Base-by-base conservation (phyloP, 2,113 vertebrate genomes). In the Pygoscelis antarcticus region DNA sequence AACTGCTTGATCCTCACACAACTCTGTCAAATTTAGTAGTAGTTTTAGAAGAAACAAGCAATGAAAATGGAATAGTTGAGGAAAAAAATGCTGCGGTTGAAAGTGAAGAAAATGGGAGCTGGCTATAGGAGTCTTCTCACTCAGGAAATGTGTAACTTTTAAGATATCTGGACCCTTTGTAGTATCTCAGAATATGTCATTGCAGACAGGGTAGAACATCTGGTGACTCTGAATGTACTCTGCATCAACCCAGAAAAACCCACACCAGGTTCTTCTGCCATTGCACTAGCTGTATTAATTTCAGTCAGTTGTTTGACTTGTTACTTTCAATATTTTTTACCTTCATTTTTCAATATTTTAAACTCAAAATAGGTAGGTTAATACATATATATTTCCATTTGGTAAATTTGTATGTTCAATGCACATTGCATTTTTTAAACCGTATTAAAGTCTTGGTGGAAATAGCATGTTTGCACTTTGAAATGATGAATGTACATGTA, bases 1-100 rank as follows among this genome's bases (percentile, higher is more conserved):
- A 95, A 93, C 94, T 99, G 84, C 93, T 99, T 72, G 98, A 99
- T 90, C 98, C 98, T 40, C 98, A 96, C 34, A 97, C 97, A 90
- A 99, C 98, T 61, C 72, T 99, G 52, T 96, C 95, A 57, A 98
- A 78, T 82, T 94, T 99, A 85, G 96, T 96, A 47, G 87, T 72
- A 29, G 15, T 97, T 80, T 87, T 99, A 38, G 94, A 95, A 70
- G 98, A 97, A 95, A 83, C 36, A 60, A 76, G 51, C 16, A 32
- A 42, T 27, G 57, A 26, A 72, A 55, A 47, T 40, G 57, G 5
- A 51, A 17, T 4, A 52, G 58, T 6, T 47, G 57, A 75, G 68
- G 3, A 76, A 57, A 38, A 78, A 38, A 38, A 18, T 6, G 7
- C 16, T 88, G 58, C 0, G 0, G 17, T 26, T 54, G 68, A 79